Conservation (phyloP, 2,888 invertebrate genomes). For the Athalia circularis region DNA sequence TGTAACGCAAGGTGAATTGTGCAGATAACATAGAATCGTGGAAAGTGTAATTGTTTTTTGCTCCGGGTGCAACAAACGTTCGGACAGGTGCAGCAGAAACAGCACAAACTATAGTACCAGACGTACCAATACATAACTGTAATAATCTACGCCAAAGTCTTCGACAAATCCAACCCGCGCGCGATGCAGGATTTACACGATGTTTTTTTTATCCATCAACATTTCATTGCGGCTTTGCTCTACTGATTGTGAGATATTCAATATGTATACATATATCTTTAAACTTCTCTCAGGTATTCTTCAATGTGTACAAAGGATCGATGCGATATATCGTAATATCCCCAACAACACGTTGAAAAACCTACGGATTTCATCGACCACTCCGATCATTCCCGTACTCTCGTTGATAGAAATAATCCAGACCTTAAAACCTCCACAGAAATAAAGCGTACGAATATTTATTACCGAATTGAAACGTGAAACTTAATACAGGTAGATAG, state of each 20-base stretch:
- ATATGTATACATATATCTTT: neutral
- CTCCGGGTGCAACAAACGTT: conserved; percentile 50
- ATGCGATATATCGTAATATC: neutral
- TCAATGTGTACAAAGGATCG: neutral
- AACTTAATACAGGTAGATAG: neutral
- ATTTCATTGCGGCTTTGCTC: neutral
- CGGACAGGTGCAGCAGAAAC: conserved; percentile 53
- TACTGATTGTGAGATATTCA: neutral
- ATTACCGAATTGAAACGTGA: neutral
- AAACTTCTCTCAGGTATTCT: neutral
- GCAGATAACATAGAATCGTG: conserved; percentile 44
- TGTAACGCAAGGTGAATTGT: neutral
- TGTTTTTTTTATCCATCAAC: conserved; percentile 3
- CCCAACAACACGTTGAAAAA: neutral
- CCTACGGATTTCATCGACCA: conserved; percentile 33
- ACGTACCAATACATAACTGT: neutral
- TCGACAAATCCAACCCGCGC: neutral
- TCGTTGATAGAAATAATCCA: neutral
- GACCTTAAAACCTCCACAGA: neutral
- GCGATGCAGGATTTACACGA: neutral
- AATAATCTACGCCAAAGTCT: neutral
- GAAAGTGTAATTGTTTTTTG: conserved; percentile 50
- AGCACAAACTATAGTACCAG: neutral
- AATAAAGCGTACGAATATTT: neutral
- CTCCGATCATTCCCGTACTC: neutral